Evolutionary conservation across 2,888 invertebrate species (phyloP), one percentile per base, ranked within the genome.

Genomic region (Cataglyphis altisquamis): DNA sequence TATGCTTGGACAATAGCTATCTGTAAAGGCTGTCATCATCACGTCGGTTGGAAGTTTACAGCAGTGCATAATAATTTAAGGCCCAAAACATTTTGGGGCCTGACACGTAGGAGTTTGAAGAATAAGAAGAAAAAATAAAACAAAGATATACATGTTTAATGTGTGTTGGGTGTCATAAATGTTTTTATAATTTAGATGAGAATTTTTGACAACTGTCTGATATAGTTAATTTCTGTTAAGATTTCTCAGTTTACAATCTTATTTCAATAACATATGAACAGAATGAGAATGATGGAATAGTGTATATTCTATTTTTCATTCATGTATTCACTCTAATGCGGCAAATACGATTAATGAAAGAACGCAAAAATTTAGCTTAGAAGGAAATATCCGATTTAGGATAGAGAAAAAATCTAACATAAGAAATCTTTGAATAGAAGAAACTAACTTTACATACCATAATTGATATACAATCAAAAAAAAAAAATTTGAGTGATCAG

Each of bases 11-110:
- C 97, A 45, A 97, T 98, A 75, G 96, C 97, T 52, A 95, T 96
- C 83, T 98, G 98, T 92, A 95, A 95, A 74, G 93, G 95, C 32
- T 98, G 98, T 93, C 93, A 95, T 63, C 95, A 95, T 64, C 98
- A 98, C 93, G 95, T 98, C 90, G 98, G 98, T 3, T 98, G 98
- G 98, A 96, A 96, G 90, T 98, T 98, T 93, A 97, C 96, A n/a
- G 97, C 97, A 0, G 95, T 95, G 8, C 94, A 95, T 63, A 95
- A 95, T 55, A 95, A 96, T 88, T 94, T 98, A 73, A 95, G 96
- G 82, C 98, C 98, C 1, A 95, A 95, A 78, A 95, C 95, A 73
- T 98, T 98, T 94, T 98, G 96, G 95, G 98, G 97, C 29, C 94
- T 98, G 45, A 96, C 97, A 6, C 95, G 97, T 4, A 95, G 95